Conservation (phyloP, 2,113 vertebrate genomes). For the Chaetops frenatus region DNA sequence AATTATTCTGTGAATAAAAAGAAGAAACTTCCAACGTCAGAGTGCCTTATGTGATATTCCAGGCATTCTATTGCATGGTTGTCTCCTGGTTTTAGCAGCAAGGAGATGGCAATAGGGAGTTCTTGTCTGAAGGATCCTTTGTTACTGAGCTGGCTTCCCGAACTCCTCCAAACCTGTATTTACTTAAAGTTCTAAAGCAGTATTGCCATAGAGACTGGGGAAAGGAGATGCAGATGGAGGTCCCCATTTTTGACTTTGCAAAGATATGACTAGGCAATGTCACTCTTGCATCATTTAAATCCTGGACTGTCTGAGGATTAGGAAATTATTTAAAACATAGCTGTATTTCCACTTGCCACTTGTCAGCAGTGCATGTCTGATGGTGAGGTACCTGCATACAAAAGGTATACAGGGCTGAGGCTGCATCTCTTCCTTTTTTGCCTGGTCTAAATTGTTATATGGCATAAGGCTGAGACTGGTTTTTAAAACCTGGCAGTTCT, state of each 20-base stretch:
- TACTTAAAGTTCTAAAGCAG: background rate
- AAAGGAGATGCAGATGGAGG: fast-evolving
- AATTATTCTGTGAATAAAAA: background rate
- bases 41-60: background rate
- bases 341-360: background rate
- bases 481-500: background rate
- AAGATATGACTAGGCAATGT: background rate
- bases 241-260: background rate
- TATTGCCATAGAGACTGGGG: background rate
- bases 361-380: background rate
- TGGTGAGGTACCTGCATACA: background rate
- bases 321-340: background rate
- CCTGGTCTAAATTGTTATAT: background rate
- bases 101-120: background rate
- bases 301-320: background rate
- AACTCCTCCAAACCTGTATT: background rate
- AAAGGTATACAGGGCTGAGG: background rate
- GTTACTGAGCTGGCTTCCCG: background rate
- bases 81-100: background rate
- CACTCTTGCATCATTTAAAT: background rate
- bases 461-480: background rate
- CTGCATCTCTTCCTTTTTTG: background rate
- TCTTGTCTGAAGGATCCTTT: background rate
- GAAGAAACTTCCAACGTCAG: background rate
- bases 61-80: background rate